These are phyloP conservation scores for Calephelis virginiensis DNA, from an alignment of 1,140 invertebrate species.

Conservation along the genomic window DNA sequence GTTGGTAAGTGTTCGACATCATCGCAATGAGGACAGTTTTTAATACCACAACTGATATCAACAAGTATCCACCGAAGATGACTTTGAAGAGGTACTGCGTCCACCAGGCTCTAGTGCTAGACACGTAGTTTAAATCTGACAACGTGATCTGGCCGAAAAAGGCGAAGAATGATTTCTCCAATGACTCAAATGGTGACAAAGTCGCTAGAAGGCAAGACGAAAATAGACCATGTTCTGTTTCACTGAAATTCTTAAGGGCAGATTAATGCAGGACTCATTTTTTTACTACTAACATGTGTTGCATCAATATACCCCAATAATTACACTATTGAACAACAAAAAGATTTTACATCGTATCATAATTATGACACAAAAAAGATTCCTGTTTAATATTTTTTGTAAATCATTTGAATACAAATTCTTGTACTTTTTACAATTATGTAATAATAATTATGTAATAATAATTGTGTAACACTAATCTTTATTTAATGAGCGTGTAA, in stretches of 20 bases:
- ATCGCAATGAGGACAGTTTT: constrained; percentile 99
- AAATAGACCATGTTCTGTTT: constrained; percentile 60
- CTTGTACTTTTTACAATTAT: too few species aligned
- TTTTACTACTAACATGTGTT: constrained; percentile 4
- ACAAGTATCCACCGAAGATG: constrained; percentile 97
- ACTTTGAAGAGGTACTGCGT: constrained; percentile 90
- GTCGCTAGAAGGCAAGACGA: constrained; percentile 82
- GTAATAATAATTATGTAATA: background rate
- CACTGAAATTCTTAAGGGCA: constrained; percentile 47
- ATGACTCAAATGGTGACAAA: constrained; percentile 92
- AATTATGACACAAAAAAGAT: background rate
- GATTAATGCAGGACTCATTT: constrained; percentile 48
- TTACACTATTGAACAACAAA: constrained; percentile 30
- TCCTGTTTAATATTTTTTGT: too few species aligned
- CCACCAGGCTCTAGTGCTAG: constrained; percentile 83
- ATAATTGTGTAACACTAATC: background rate
- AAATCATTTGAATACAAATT: too few species aligned
- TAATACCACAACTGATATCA: constrained; percentile 97
- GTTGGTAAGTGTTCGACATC: constrained; percentile 99
- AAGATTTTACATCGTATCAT: constrained; percentile 28
- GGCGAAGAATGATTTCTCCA: constrained; percentile 98
- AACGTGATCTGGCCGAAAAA: constrained; percentile 97
- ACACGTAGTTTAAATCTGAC: constrained; percentile 87
- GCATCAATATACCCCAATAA: constrained; percentile 33
- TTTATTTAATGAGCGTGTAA: background rate